Base-by-base conservation (phyloP, 53 echinoderm and acorn worm species). In the Luidia sarsii region DNA sequence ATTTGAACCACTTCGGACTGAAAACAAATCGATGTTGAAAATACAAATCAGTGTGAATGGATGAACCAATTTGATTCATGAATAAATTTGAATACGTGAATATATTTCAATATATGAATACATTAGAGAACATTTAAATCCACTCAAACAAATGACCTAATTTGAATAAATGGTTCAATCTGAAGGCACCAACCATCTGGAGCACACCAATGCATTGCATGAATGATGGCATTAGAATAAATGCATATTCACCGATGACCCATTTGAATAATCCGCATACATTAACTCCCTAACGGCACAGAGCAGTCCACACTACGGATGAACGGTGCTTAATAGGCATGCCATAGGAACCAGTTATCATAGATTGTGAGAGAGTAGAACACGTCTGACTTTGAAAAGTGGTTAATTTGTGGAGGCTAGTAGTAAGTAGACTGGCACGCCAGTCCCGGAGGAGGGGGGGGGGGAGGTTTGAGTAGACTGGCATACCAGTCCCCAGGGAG, bases 251-350 rank as follows among this genome's bases (percentile, higher is more conserved):
- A 7, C 29, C 25, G 67, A 41, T 41, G 39, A 67, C 45, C 39
- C 28, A 59, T 60, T 39, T 39, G 59, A 59, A 77, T 59, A 77
- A 18, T 60, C 77, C 61, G 77, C 77, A 77, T 77, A 77, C 59
- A 77, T 77, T 38, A 59, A 77, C 77, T 60, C 77, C 39, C 3
- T 61, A 38, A 77, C 77, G 61, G 77, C 16, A 77, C 77, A 77
- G 77, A 77, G n/a, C n/a, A n/a, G n/a, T n/a, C n/a, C 77, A 77
- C 75, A 51, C 45, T 25, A 77, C 77, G 41, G 77, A 77, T 77
- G 77, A 61, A 77, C 61, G 77, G 77, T 77, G 77, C 77, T 77
- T 77, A 77, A 77, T 77, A 77, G 77, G 77, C 77, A 77, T 77
- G 77, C 77, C 61, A 61, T 48, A 48, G 38, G 77, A 77, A 77